Conservation (phyloP, 2,888 invertebrate species). For the Cremastobaeus sp. region DNA sequence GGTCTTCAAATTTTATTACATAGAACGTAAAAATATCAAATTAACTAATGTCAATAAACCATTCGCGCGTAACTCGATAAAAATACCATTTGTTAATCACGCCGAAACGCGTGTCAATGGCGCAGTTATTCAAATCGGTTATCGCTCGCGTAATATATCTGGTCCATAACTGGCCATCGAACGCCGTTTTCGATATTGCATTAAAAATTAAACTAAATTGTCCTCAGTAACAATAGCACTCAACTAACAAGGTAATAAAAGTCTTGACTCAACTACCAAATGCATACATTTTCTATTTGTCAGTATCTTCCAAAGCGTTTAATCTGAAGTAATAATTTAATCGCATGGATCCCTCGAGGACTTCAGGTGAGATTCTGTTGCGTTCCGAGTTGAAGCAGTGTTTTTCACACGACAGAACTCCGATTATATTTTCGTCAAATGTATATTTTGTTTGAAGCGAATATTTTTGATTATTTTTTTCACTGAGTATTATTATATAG, state of each 20-base stretch:
- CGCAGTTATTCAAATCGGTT: too few species aligned
- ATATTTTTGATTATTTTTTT: conserved; percentile 36
- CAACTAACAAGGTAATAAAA: conserved; percentile 16
- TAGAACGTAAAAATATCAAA: conserved; percentile 27
- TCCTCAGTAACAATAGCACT: conserved; percentile 21
- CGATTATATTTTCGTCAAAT: conserved; percentile 38
- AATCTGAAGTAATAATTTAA: conserved; percentile 15
- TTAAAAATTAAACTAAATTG: too few species aligned
- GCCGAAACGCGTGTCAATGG: too few species aligned
- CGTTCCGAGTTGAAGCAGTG: conserved; percentile 5
- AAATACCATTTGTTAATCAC: conserved; percentile 21
- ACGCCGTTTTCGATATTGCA: too few species aligned
- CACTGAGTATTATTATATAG: conserved; percentile 46
- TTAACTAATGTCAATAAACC: conserved; percentile 43
- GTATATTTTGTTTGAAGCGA: conserved; percentile 42
- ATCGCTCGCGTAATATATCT: too few species aligned
- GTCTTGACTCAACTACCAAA: conserved; percentile 20
- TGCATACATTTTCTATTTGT: conserved; percentile 1
- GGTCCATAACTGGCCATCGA: too few species aligned
- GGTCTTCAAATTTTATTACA: conserved; percentile 50
- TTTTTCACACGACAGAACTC: conserved; percentile 10
- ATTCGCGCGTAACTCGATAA: conserved; percentile 28
- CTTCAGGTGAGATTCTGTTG: conserved; percentile 25
- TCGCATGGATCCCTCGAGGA: conserved; percentile 2
- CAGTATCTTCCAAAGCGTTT: conserved; percentile 10